These are phyloP conservation scores for Chrysocyon brachyurus DNA, from an alignment of 2,797 vertebrate species.

Conservation along the genomic window DNA sequence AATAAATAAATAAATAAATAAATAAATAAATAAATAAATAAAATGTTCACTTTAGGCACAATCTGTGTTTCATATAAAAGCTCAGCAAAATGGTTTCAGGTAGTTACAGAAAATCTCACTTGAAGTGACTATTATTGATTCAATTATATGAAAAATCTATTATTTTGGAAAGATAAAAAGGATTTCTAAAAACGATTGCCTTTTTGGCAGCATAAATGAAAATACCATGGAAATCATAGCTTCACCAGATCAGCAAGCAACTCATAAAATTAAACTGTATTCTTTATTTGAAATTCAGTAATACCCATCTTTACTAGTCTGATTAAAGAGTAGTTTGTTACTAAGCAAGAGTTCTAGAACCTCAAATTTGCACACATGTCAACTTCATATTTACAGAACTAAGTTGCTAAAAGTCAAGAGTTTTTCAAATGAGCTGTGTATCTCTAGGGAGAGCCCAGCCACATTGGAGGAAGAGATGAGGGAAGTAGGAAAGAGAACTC, in stretches of 20 bases:
- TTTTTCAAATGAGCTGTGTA: conserved; percentile 36
- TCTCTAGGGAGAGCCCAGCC: not conserved
- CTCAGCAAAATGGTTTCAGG: conserved; percentile 33
- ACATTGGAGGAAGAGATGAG: not conserved
- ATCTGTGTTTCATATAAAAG: not conserved
- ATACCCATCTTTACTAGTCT: not conserved
- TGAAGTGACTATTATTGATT: conserved; percentile 10
- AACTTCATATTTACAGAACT: not conserved
- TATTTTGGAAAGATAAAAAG: not conserved
- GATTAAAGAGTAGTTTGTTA: not conserved
- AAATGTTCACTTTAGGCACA: not conserved
- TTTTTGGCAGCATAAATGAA: conserved; percentile 19
- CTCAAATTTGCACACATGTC: not conserved
- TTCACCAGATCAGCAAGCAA: not conserved
- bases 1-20: not conserved
- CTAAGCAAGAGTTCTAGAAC: not conserved
- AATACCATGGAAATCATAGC: not conserved
- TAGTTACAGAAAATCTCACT: not conserved
- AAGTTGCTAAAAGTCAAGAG: conserved; percentile 29
- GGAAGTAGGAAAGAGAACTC: not conserved
- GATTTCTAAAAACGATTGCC: not conserved
- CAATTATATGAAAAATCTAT: not conserved
- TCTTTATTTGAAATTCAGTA: conserved; percentile 28
- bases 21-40: not conserved
- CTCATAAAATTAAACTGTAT: not conserved